Conservation (phyloP, 2,113 vertebrate genomes). For the Irena cyanogastra region DNA sequence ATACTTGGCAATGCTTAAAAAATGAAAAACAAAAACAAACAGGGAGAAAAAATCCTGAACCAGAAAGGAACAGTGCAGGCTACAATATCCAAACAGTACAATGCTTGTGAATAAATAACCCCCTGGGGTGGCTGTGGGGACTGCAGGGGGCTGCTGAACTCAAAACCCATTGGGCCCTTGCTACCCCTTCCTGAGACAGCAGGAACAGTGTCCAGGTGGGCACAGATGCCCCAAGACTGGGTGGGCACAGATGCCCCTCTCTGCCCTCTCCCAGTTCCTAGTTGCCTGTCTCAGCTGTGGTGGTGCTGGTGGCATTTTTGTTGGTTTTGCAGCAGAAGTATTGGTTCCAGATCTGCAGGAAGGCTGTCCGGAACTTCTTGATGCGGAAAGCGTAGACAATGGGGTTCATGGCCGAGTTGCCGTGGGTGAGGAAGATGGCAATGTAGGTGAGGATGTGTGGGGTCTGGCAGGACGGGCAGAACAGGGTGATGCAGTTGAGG, state of each 20-base stretch:
- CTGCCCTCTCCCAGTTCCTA: neutral
- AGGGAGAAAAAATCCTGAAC: neutral
- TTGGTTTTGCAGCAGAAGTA: constrained; percentile 83
- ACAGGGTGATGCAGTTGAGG: constrained; percentile 91
- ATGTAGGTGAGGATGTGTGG: constrained; percentile 77
- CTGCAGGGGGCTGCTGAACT: neutral
- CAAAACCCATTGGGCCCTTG: neutral
- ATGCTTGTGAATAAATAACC: constrained; percentile 64
- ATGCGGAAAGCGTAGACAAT: constrained; percentile 94
- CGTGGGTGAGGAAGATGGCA: constrained; percentile 90
- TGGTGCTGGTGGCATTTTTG: neutral
- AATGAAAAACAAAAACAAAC: neutral
- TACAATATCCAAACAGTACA: constrained; percentile 37
- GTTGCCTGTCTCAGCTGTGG: neutral
- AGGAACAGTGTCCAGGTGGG: neutral
- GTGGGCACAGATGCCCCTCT: neutral
- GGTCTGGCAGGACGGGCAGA: constrained; percentile 74
- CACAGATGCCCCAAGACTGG: neutral
- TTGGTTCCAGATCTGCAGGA: constrained; percentile 90
- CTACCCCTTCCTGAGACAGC: neutral
- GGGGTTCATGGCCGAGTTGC: constrained; percentile 95
- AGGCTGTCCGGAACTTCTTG: constrained; percentile 89
- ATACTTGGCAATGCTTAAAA: constrained; percentile 31
- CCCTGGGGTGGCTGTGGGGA: neutral
- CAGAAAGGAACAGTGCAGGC: constrained; percentile 5